phyloP scores from a whole-genome alignment of 2,113 vertebrate species.

The Gobio gobio region DNA sequence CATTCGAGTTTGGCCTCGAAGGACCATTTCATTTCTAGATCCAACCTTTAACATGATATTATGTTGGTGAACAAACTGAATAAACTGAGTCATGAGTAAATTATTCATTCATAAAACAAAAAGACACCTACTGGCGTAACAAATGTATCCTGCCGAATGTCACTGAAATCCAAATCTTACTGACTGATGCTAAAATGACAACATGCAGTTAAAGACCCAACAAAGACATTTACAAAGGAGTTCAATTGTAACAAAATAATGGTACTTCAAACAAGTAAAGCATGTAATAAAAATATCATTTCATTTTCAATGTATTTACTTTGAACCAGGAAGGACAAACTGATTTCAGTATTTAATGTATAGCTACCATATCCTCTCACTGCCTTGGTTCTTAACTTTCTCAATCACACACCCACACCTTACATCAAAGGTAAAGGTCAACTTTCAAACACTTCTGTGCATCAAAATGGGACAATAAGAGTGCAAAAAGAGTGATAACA shows the following conservation, averaged over 20 bases:
- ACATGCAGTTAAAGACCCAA: not conserved
- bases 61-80: not conserved
- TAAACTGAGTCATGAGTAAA: not conserved
- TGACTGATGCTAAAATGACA: not conserved
- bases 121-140: not conserved
- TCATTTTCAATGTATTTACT: not conserved
- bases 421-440: not conserved
- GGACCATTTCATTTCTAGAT: not conserved
- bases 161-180: not conserved
- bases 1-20: not conserved
- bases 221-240: not conserved
- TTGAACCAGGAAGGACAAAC: not conserved
- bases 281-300: not conserved
- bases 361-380: not conserved
- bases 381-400: not conserved
- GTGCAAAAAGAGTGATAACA: not conserved
- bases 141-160: not conserved
- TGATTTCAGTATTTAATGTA: not conserved
- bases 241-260: not conserved
- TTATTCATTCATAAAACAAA: not conserved
- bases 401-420: not conserved
- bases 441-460: not conserved
- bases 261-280: not conserved
- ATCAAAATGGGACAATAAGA: not conserved
- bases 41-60: not conserved